Evolutionary conservation across 2,113 vertebrate genomes (phyloP).

Genomic region (Fulica atra): DNA sequence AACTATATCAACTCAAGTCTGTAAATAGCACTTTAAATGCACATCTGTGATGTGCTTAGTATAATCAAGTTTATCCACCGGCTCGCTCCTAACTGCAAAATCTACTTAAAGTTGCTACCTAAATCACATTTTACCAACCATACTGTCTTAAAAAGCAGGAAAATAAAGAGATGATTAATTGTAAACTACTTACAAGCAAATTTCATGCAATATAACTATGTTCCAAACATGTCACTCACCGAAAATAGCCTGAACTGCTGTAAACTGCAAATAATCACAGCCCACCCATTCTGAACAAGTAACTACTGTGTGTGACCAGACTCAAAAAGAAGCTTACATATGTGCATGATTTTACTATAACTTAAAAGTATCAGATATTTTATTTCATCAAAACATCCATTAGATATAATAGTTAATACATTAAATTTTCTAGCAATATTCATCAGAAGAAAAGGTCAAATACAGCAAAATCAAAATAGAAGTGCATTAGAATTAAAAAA

Average conservation of each 20-base stretch:
- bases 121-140: neutral
- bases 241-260: neutral
- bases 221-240: neutral
- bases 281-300: neutral
- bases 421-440: neutral
- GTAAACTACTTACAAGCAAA: neutral
- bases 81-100: neutral
- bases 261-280: neutral
- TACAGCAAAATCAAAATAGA: neutral
- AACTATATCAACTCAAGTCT: neutral
- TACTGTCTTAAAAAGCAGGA: neutral
- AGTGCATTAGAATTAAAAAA: neutral
- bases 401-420: neutral
- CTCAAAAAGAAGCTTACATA: neutral
- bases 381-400: neutral
- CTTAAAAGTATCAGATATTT: neutral
- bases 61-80: neutral
- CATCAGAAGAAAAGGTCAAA: neutral
- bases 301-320: neutral
- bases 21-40: neutral
- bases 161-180: neutral
- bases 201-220: neutral
- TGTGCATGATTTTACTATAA: neutral
- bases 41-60: neutral
- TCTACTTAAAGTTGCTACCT: neutral